A percentile compares a stretch with the other conserved stretches of the same genome.
Conservation (phyloP, 2,888 invertebrate species). For the Cheiracanthium punctorium region DNA sequence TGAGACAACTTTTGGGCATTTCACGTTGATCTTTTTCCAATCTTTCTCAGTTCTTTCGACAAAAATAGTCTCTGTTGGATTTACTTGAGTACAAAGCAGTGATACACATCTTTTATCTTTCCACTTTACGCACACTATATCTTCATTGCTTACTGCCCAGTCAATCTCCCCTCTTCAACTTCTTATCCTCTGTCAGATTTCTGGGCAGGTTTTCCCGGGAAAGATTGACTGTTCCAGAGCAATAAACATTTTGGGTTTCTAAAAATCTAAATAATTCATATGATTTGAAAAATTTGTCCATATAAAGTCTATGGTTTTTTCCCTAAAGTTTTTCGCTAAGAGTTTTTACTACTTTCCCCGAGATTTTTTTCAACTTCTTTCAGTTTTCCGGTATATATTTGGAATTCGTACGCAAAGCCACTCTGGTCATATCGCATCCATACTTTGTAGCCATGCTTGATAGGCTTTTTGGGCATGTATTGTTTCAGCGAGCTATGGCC, state of each 20-base stretch:
- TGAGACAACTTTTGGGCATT: not conserved
- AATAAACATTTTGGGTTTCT: not conserved
- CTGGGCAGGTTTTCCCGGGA: not conserved
- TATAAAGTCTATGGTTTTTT: not conserved
- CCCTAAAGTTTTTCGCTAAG: not conserved
- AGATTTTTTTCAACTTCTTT: too few species aligned
- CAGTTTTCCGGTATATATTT: not conserved
- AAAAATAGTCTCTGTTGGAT: not conserved
- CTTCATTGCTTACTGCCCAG: constrained; percentile 6
- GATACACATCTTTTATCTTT: not conserved
- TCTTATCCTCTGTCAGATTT: too few species aligned
- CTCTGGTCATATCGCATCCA: constrained; percentile 19
- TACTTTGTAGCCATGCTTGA: constrained; percentile 6
- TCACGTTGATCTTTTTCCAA: not conserved
- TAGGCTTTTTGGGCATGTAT: too few species aligned
- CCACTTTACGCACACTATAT: too few species aligned
- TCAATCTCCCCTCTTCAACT: constrained; percentile 5
- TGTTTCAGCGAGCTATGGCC: constrained; percentile 9
- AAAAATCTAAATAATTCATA: constrained; percentile 5
- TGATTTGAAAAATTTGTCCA: constrained; percentile 18
- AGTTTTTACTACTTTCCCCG: not conserved
- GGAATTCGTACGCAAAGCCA: not conserved
- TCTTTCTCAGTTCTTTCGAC: not conserved
- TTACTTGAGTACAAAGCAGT: not conserved
- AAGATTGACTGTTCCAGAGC: not conserved